Conservation (phyloP, 2,888 invertebrate species). For the Latheticus oryzae region DNA sequence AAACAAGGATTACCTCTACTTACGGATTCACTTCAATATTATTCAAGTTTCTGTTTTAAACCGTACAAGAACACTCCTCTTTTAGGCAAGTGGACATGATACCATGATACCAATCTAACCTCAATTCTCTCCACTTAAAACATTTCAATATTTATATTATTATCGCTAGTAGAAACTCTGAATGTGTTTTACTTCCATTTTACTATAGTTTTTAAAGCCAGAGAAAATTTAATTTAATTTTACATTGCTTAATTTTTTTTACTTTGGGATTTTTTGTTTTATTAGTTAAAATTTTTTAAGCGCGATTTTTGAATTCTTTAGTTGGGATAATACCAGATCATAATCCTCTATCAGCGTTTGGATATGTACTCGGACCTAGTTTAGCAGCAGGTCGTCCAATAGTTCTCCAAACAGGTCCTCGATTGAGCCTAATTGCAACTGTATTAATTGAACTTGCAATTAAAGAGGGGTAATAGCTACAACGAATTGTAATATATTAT, state of each 20-base stretch:
- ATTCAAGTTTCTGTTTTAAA: constrained; percentile 67
- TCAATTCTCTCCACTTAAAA: too few species aligned
- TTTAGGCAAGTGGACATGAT: too few species aligned
- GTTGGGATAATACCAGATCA: constrained; percentile 63
- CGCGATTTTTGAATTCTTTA: constrained; percentile 60
- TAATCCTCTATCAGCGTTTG: constrained; percentile 66
- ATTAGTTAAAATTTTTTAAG: constrained; percentile 1
- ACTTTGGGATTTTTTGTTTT: too few species aligned
- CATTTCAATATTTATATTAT: too few species aligned
- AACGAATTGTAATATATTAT: constrained; percentile 5
- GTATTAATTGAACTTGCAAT: constrained; percentile 66
- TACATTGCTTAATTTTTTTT: too few species aligned
- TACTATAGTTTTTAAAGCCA: too few species aligned
- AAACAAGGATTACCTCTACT: constrained; percentile 62
- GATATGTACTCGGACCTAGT: constrained; percentile 66
- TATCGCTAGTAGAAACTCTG: too few species aligned
- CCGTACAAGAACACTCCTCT: too few species aligned
- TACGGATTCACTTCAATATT: constrained; percentile 67
- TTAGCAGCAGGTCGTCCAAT: constrained; percentile 68
- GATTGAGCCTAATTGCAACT: constrained; percentile 62
- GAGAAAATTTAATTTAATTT: too few species aligned
- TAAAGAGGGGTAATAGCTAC: constrained; percentile 64
- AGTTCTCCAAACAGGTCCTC: constrained; percentile 64
- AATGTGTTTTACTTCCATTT: too few species aligned
- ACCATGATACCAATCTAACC: too few species aligned